Base-by-base conservation (phyloP, 2,113 vertebrate species). In the Rhinogobius similis region DNA sequence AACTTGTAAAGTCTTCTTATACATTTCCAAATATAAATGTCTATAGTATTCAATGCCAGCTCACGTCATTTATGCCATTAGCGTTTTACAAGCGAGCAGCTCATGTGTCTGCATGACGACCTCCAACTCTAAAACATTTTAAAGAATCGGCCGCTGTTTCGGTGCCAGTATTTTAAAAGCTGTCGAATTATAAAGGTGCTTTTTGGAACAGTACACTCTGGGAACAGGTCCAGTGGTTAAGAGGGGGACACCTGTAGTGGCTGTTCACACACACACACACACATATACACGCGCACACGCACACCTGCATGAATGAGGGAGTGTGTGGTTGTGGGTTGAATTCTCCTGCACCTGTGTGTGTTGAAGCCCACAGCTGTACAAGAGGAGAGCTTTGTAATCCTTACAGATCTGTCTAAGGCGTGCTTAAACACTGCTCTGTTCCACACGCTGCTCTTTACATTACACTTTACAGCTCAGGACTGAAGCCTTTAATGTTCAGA, bases 311-410 rank as follows among this genome's bases (percentile, higher is more conserved):
- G 26, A 13, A 29, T 56, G 53, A 16, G 26, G 0, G 55, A 9
- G 55, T 26, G 43, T 27, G 53, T 72, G 68, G 67, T 52, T 53
- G 72, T 56, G 73, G 79, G 73, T 36, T 79, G 76, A 70, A 83
- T 86, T 85, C 79, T 79, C 68, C 1, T 24, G 69, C 77, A 71
- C 76, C 78, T 85, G 77, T 72, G 75, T 75, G 72, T 73, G 79
- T 70, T 78, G 71, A 82, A 59, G 63, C 74, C 62, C 76, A 81
- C 87, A 83, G 80, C 86, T 85, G 86, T 72, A 75, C 88, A 87
- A 76, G 12, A 83, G 81, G 75, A 65, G 23, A 21, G 73, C 72
- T 74, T 68, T 88, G 75, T 86, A 83, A 83, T 81, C 75, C 70
- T 39, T 14, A 20, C 1, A 41, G 81, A 72, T 79, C 75, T 55